Base-by-base conservation (phyloP, 2,113 vertebrate species). In the Empidonax alnorum region DNA sequence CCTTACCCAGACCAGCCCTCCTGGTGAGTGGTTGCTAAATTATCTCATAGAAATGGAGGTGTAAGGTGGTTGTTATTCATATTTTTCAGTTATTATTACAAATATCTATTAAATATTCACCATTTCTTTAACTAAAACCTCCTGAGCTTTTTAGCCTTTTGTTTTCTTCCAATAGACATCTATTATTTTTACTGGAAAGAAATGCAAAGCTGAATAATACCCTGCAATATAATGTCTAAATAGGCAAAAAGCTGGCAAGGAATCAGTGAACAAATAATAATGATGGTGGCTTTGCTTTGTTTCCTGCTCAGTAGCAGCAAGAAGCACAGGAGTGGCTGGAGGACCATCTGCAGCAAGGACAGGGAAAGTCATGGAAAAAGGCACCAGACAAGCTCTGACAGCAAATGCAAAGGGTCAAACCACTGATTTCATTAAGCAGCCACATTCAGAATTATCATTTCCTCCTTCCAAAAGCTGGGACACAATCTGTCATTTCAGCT, bases 291-390 rank as follows among this genome's bases (percentile, higher is more conserved):
- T 95, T 77, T 95, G 72, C 80, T 96, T 90, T 90, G 80, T 86
- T 93, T 86, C 93, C 77, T 93, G 49, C 83, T 92, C 39, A 28
- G 92, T 39, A 94, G 77, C 91, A 93, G 91, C 88, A 63, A 95
- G 94, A 84, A 73, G 4, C 44, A 21, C 65, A 58, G 84, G 71
- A 1, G 55, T 76, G 94, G 25, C 87, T 91, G 90, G 14, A 88
- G 83, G 61, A 92, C 90, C 88, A 90, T 92, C 94, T 96, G 94
- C 80, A 95, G 53, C 91, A 96, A 95, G 93, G 91, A 89, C 90
- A 75, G 87, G 50, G 69, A 89, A 96, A 93, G 93, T 93, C 95
- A 87, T 0, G 22, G 69, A 37, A 85, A 39, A 41, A 77, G 72
- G 11, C 47, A 89, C 63, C 73, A 89, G 63, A 58, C 13, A 35